These are phyloP conservation scores for Tokudaia muenninki DNA, from an alignment of 2,797 vertebrate species.

Conservation along the genomic window DNA sequence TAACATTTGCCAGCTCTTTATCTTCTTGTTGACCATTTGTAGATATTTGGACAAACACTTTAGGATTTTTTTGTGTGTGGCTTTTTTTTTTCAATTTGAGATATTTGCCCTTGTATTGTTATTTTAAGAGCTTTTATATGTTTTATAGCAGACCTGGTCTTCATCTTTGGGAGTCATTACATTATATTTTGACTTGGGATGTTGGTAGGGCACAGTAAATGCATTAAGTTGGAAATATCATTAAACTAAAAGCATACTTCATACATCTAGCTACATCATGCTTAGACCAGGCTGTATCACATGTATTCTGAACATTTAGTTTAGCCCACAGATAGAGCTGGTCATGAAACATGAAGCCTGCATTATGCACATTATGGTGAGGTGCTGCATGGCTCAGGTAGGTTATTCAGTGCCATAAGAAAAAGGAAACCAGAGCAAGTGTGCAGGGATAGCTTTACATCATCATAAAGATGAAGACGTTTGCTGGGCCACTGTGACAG, in stretches of 20 bases:
- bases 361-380: too few relatives aligned
- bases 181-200: not conserved
- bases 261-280: too few relatives aligned
- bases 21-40: not conserved
- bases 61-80: not conserved
- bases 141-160: not conserved
- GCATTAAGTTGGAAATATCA: not conserved
- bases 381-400: too few relatives aligned
- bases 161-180: not conserved
- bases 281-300: too few relatives aligned
- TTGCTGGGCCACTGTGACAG: not conserved
- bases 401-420: too few relatives aligned
- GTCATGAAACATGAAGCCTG: not conserved
- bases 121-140: not conserved
- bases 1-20: not conserved
- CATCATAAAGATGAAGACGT: not conserved
- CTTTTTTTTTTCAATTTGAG: not conserved
- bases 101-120: constrained; percentile 10
- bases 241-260: not conserved
- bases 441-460: not conserved
- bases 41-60: constrained; percentile 37
- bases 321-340: not conserved
- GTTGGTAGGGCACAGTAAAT: not conserved
- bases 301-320: not conserved
- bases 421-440: not conserved